Percentiles rank a stretch among this genome's conserved stretches.
These are phyloP conservation scores for Phymastichus coffea DNA, from an alignment of 1,140 invertebrate species.

Conservation along the genomic window DNA sequence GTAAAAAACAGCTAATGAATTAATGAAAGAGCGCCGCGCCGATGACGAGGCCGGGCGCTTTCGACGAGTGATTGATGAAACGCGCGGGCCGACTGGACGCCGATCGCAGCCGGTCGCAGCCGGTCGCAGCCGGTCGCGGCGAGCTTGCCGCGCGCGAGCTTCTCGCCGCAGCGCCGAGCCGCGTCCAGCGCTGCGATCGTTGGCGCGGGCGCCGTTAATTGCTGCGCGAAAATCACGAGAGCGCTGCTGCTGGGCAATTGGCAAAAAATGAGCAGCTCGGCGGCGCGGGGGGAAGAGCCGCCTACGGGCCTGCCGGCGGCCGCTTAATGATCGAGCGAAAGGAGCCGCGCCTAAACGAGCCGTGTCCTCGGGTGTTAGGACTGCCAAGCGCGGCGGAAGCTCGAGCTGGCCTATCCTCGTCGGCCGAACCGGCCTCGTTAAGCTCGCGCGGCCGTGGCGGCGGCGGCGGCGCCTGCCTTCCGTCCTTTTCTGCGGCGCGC, in stretches of 20 bases:
- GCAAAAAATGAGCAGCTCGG: too few relatives aligned
- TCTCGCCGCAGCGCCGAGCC: too few relatives aligned
- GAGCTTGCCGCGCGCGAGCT: background rate
- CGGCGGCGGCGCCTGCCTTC: too few relatives aligned
- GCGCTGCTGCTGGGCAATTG: too few relatives aligned
- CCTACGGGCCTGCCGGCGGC: slow-evolving; percentile 39
- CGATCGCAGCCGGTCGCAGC: slow-evolving; percentile 33
- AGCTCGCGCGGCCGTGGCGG: too few relatives aligned
- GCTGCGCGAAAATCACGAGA: too few relatives aligned
- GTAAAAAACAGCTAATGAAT: slow-evolving; percentile 19
- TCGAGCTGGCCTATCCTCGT: slow-evolving; percentile 26
- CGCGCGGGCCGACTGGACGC: slow-evolving; percentile 45
- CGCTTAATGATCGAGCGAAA: slow-evolving; percentile 56
- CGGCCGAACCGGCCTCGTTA: slow-evolving; percentile 40
- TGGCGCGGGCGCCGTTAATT: too few relatives aligned
- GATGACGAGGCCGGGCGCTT: slow-evolving; percentile 17
- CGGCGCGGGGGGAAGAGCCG: slow-evolving; percentile 21
- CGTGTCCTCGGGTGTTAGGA: slow-evolving; percentile 53
- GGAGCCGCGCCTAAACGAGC: slow-evolving; percentile 55
- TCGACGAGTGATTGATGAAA: slow-evolving; percentile 46
- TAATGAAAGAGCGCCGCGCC: slow-evolving; percentile 7
- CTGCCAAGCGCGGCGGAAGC: slow-evolving; percentile 24
- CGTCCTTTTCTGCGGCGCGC: slow-evolving; percentile 14
- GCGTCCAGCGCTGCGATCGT: too few relatives aligned
- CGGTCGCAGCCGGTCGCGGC: background rate